Percentiles rank a stretch among this genome's conserved stretches.
Evolutionary conservation across 2,888 invertebrate species (phyloP).

Genomic region (Scrobipalpa atriplicella): DNA sequence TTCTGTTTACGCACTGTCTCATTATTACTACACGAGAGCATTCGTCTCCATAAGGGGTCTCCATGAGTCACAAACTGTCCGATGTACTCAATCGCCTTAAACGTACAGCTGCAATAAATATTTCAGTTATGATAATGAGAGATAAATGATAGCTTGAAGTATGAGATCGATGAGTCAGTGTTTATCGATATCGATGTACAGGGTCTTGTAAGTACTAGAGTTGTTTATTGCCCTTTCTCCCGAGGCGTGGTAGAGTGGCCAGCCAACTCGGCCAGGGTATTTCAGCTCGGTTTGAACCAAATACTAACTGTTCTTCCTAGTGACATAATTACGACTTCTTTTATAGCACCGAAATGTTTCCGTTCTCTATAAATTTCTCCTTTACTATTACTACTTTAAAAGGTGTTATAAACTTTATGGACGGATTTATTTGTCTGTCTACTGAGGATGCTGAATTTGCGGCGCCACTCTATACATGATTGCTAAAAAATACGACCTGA

Average conservation of each 20-base stretch:
- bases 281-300: constrained; percentile 48
- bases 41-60: constrained; percentile 50
- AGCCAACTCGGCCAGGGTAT: constrained; percentile 73
- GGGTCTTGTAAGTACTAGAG: constrained; percentile 30
- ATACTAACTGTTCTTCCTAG: constrained; percentile 44
- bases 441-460: constrained; percentile 7
- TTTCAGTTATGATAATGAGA: constrained; percentile 54
- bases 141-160: constrained; percentile 50
- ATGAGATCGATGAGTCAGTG: constrained; percentile 49
- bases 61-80: constrained; percentile 49
- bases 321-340: constrained; percentile 33
- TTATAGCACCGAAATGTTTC: constrained; percentile 23
- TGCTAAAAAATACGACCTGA: background rate
- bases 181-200: constrained; percentile 42
- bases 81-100: constrained; percentile 38
- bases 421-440: background rate
- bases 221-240: constrained; percentile 29
- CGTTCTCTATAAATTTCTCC: constrained; percentile 10
- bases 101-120: constrained; percentile 50
- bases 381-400: background rate
- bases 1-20: constrained; percentile 45
- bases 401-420: constrained; percentile 13
- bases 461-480: background rate
- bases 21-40: constrained; percentile 37
- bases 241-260: constrained; percentile 47